Conservation (phyloP, 2,888 invertebrate species). For the Acleris sparsana region DNA sequence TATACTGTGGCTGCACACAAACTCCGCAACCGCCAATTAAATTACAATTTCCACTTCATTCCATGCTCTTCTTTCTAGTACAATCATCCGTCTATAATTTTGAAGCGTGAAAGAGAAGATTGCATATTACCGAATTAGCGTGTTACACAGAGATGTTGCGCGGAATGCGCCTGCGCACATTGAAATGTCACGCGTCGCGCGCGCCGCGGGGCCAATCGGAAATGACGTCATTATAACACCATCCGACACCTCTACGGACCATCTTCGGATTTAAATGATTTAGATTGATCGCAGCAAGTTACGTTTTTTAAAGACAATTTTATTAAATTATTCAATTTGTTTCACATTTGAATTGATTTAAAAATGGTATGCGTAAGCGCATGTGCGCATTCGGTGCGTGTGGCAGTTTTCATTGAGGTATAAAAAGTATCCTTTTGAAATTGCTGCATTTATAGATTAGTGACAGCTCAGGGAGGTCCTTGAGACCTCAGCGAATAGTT, state of each 20-base stretch:
- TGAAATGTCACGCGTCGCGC: constrained; percentile 43
- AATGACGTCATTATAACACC: constrained; percentile 39
- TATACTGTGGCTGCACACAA: too few species aligned
- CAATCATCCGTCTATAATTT: too few species aligned
- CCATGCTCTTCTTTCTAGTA: too few species aligned
- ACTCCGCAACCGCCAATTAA: too few species aligned
- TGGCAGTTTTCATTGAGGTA: too few species aligned
- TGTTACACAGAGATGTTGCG: background rate
- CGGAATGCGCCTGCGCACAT: constrained; percentile 27
- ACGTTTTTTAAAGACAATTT: constrained; percentile 20
- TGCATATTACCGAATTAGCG: background rate
- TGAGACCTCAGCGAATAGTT: too few species aligned
- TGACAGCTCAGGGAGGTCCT: too few species aligned
- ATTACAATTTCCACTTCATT: too few species aligned
- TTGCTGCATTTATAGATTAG: too few species aligned
- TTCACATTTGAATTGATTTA: background rate
- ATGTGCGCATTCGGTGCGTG: too few species aligned
- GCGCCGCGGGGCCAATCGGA: constrained; percentile 31
- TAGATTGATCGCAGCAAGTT: constrained; percentile 49
- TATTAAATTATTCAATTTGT: constrained; percentile 13
- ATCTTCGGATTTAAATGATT: constrained; percentile 64
- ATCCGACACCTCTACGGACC: constrained; percentile 45
- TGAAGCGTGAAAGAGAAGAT: background rate
- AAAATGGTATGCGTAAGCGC: too few species aligned
- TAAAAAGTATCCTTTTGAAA: too few species aligned